Evolutionary conservation across 2,797 vertebrate genomes (phyloP).

Genomic region (Potorous gilbertii): DNA sequence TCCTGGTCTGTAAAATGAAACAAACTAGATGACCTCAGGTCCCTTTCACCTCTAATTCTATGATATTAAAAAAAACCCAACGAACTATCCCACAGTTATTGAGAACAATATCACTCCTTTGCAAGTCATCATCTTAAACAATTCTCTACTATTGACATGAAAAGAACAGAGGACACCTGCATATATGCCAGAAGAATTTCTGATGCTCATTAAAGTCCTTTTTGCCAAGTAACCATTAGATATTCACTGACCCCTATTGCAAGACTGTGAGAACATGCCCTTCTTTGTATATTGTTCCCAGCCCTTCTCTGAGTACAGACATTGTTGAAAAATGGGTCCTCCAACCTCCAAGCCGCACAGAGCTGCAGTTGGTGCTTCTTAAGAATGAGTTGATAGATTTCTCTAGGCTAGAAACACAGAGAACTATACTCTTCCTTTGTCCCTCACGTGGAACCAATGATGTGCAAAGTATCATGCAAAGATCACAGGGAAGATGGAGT

Average conservation of each 20-base stretch:
- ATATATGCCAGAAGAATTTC: slow-evolving; percentile 38
- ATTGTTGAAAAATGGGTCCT: slow-evolving; percentile 39
- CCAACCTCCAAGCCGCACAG: slow-evolving; percentile 18
- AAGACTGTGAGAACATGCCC: slow-evolving; percentile 34
- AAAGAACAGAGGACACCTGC: background rate
- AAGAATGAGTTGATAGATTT: slow-evolving; percentile 57
- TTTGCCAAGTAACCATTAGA: slow-evolving; percentile 14
- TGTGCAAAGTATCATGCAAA: slow-evolving; percentile 53
- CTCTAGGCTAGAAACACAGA: slow-evolving; percentile 58
- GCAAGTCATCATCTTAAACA: slow-evolving; percentile 4
- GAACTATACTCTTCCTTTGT: slow-evolving; percentile 44
- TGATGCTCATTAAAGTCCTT: background rate
- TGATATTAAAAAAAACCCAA: background rate
- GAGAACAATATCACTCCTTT: slow-evolving; percentile 41
- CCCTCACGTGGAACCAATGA: slow-evolving; percentile 49
- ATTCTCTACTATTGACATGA: slow-evolving; percentile 11
- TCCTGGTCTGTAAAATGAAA: background rate
- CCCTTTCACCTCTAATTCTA: background rate
- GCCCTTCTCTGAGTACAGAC: slow-evolving; percentile 48
- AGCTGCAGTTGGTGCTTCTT: slow-evolving; percentile 58
- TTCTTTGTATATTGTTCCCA: slow-evolving; percentile 48
- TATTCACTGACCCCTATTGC: background rate
- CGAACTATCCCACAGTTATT: slow-evolving; percentile 7
- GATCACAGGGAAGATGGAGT: slow-evolving; percentile 41
- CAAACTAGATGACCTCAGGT: background rate